Evolutionary conservation across 1,140 invertebrate species (phyloP), one percentile per base, ranked within the genome.

Genomic region (Halesus radiatus): DNA sequence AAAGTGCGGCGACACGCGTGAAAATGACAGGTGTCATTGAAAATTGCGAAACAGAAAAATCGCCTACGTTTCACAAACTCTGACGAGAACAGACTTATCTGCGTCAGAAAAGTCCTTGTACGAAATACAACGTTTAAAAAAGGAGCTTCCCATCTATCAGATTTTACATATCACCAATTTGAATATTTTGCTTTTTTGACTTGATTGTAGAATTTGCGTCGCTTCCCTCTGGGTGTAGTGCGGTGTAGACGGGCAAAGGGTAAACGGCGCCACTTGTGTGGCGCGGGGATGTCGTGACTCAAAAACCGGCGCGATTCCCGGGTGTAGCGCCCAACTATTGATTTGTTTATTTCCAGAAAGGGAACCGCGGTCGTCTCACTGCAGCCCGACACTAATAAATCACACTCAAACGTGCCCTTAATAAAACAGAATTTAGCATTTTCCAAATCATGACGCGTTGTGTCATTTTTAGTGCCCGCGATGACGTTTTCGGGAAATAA

Each of bases 331-430:
- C 37, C 1, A 70, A 52, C n/a, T 70, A 70, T 70, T 70, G 66
- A 70, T 70, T 70, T 70, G 66, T 70, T 70, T 70, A 70, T 70
- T 70, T 45, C 66, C 66, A 70, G 66, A 45, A 70, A 50, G 37
- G 66, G 66, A 70, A 50, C 45, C 37, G 66, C 13, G 29, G 15
- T 70, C n/a, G 45, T 70, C 32, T 70, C 37, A 4, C 32, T 26
- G 29, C 62, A 66, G 18, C 29, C 66, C 2, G 37, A 45, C 8
- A 45, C 10, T 45, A 70, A 70, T 45, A 70, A 66, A 15, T 70
- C 37, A 45, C 66, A 20, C 16, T 20, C n/a, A 70, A 70, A 70
- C 66, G 66, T 50, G 29, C 3, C 45, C 45, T 70, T 37, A 37
- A 37, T 37, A 37, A 37, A 45, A 45, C 37, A 5, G 37, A 45